phyloP scores from a whole-genome alignment of 2,113 vertebrate species.

The Alethe castanea region DNA sequence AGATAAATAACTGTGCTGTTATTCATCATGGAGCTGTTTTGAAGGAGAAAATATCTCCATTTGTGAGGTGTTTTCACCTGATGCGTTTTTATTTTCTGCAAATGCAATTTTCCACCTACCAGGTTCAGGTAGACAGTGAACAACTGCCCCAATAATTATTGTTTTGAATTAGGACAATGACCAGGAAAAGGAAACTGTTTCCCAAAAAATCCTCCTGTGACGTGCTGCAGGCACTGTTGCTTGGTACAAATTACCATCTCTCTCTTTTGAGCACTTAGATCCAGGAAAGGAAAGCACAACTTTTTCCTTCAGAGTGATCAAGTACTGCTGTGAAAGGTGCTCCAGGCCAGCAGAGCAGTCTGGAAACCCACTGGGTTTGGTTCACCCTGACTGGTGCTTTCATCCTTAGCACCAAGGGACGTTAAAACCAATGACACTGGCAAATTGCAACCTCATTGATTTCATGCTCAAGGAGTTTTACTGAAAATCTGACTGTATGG shows the following conservation, averaged over 20 bases:
- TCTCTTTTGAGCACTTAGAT: not conserved
- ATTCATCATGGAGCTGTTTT: not conserved
- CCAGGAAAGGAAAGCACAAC: not conserved
- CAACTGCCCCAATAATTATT: not conserved
- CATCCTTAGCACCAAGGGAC: not conserved
- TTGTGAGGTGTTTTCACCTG: not conserved
- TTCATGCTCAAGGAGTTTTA: not conserved
- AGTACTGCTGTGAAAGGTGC: not conserved
- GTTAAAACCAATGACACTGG: not conserved
- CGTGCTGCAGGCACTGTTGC: not conserved
- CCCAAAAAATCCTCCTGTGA: not conserved
- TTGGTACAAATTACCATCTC: fast-evolving
- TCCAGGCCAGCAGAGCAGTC: not conserved
- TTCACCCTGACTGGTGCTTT: not conserved
- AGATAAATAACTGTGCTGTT: not conserved
- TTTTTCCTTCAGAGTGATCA: not conserved
- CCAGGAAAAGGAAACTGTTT: not conserved
- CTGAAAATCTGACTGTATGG: not conserved
- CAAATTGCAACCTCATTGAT: not conserved
- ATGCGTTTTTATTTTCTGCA: not conserved
- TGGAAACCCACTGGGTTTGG: not conserved
- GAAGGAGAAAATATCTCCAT: not conserved
- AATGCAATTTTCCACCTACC: not conserved
- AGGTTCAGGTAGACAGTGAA: not conserved
- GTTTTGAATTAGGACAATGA: not conserved